Percentiles rank a stretch among this genome's conserved stretches.
Evolutionary conservation across 2,888 invertebrate species (phyloP).

Genomic region (Drosophila recens): DNA sequence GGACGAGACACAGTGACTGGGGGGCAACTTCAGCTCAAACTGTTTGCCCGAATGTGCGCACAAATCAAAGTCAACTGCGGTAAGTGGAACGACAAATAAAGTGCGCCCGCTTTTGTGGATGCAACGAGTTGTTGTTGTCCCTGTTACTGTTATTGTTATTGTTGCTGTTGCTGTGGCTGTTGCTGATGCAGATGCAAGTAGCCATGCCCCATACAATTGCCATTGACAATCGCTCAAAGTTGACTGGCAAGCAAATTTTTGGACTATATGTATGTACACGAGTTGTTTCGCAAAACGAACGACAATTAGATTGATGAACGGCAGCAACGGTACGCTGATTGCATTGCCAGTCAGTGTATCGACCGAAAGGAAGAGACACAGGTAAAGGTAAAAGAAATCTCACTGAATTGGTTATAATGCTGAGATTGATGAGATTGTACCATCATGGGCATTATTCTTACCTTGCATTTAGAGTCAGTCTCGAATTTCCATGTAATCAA

Average conservation of each 20-base stretch:
- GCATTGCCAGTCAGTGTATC: conserved; percentile 24
- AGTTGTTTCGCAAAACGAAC: conserved; percentile 27
- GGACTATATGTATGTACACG: conserved; percentile 1
- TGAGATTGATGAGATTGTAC: conserved; percentile 34
- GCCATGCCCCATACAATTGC: conserved; percentile 21
- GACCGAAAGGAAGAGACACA: background rate
- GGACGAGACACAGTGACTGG: background rate
- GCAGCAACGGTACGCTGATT: conserved; percentile 34
- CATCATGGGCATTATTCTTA: conserved; percentile 4
- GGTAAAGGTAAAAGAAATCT: background rate
- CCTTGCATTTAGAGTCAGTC: conserved; percentile 4
- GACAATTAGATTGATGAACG: conserved; percentile 65
- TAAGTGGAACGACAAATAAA: conserved; percentile 69
- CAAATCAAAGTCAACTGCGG: conserved; percentile 71
- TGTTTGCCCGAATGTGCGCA: conserved; percentile 51
- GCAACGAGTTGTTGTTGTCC: conserved; percentile 15
- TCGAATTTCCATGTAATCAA: conserved; percentile 1
- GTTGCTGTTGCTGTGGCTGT: background rate
- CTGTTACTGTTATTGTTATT: background rate
- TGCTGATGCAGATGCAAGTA: conserved; percentile 18
- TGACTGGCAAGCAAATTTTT: conserved; percentile 55
- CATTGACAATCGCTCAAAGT: conserved; percentile 52
- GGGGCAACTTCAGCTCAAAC: conserved; percentile 14
- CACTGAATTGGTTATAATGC: conserved; percentile 15
- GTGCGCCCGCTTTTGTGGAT: conserved; percentile 41